Percentiles rank a stretch among this genome's conserved stretches.
Conservation (phyloP, 2,888 invertebrate species). For the Mesorhabditis sp. region DNA sequence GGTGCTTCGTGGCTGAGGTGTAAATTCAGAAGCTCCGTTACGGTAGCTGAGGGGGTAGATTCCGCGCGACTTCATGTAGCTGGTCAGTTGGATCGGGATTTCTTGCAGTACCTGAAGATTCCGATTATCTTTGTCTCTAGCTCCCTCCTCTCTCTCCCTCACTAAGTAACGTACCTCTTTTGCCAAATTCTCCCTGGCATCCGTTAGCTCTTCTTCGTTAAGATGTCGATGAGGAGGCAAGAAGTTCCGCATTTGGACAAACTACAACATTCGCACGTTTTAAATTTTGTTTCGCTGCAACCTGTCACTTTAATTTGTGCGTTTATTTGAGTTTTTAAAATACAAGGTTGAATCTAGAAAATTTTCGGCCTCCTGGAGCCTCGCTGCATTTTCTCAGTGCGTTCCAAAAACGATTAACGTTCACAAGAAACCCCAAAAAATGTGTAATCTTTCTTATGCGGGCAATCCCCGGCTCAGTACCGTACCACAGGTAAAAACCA, state of each 20-base stretch:
- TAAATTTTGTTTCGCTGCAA: neutral
- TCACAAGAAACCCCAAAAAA: too few relatives aligned
- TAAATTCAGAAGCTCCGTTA: neutral
- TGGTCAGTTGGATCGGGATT: slow-evolving; percentile 54
- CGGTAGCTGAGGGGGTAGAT: slow-evolving; percentile 5
- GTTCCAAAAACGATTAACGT: too few relatives aligned
- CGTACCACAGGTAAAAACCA: too few relatives aligned
- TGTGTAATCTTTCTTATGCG: too few relatives aligned
- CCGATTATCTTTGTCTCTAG: slow-evolving; percentile 54
- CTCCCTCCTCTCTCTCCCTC: neutral
- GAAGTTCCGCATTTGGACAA: slow-evolving; percentile 56
- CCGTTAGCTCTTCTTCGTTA: slow-evolving; percentile 6
- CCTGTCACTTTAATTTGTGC: too few relatives aligned
- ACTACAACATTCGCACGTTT: slow-evolving; percentile 24
- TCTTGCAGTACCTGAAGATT: slow-evolving; percentile 64
- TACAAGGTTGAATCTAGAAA: too few relatives aligned
- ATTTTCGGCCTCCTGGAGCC: too few relatives aligned
- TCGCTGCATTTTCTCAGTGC: too few relatives aligned
- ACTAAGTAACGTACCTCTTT: slow-evolving; percentile 1
- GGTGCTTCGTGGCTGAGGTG: neutral
- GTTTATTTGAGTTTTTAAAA: too few relatives aligned
- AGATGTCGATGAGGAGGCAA: slow-evolving; percentile 16
- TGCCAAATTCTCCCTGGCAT: neutral
- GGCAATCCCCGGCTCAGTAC: too few relatives aligned
- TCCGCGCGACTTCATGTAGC: slow-evolving; percentile 21